phyloP scores from a whole-genome alignment of 2,113 vertebrate species.

The Istiophorus platypterus region DNA sequence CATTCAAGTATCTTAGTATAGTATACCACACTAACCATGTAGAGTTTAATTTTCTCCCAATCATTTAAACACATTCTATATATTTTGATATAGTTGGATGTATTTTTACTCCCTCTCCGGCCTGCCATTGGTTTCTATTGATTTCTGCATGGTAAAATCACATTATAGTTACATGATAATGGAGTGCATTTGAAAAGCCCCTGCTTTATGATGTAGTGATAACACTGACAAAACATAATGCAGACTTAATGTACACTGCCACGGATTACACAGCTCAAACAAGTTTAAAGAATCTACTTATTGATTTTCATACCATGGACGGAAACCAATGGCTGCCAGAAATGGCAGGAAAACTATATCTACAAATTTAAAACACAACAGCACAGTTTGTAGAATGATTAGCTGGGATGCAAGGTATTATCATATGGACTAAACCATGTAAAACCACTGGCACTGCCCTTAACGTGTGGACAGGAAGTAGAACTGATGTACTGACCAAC shows the following conservation, averaged over 20 bases:
- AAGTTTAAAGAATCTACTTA: neutral
- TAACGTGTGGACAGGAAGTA: neutral
- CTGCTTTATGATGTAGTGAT: neutral
- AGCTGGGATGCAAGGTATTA: neutral
- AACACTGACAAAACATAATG: neutral
- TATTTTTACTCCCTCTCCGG: neutral
- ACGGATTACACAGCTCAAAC: neutral
- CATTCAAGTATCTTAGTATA: neutral
- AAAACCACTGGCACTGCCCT: neutral
- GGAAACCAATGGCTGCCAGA: neutral
- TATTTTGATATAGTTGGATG: too few relatives aligned
- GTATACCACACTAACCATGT: neutral
- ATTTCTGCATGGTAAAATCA: neutral
- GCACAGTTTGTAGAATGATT: neutral
- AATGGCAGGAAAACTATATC: neutral
- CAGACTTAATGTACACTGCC: neutral
- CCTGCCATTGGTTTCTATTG: neutral
- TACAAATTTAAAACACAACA: neutral
- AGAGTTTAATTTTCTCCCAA: neutral
- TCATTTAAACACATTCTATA: neutral
- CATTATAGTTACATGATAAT: neutral
- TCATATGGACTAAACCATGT: neutral
- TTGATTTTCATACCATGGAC: neutral
- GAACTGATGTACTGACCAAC: too few relatives aligned
- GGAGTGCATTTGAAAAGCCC: neutral